Conservation (phyloP, 2,888 invertebrate genomes). For the Capitulum mitella region DNA sequence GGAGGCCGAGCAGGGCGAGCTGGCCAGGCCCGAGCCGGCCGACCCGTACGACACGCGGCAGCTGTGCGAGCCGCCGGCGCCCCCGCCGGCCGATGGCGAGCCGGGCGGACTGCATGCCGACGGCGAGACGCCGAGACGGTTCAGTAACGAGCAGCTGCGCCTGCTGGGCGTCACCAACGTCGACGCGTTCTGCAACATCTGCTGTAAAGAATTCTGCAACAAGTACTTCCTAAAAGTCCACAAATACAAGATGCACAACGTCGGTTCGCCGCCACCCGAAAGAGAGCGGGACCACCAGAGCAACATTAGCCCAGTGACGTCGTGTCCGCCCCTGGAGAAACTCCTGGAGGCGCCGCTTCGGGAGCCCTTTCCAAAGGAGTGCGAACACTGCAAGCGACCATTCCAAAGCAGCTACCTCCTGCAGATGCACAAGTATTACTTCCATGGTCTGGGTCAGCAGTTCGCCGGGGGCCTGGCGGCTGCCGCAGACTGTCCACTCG, state of each 20-base stretch:
- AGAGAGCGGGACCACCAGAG: background rate
- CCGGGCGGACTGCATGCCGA: no score
- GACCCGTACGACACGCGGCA: background rate
- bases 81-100: no score
- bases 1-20: background rate
- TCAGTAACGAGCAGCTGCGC: background rate
- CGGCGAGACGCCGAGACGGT: background rate
- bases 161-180: background rate
- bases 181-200: slow-evolving; percentile 58
- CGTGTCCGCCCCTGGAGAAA: slow-evolving; percentile 16
- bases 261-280: slow-evolving; percentile 45
- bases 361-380: slow-evolving; percentile 39
- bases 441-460: slow-evolving; percentile 41
- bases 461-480: background rate
- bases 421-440: slow-evolving; percentile 46
- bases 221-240: slow-evolving; percentile 73
- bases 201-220: slow-evolving; percentile 64
- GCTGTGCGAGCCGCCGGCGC: background rate
- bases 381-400: slow-evolving; percentile 43
- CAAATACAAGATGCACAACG: slow-evolving; percentile 84
- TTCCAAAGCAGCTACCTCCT: slow-evolving; percentile 45
- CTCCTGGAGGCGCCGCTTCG: slow-evolving; percentile 25
- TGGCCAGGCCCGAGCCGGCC: background rate
- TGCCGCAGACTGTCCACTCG: background rate
- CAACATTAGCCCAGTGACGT: slow-evolving; percentile 40